Conservation (phyloP, 1,140 invertebrate species). For the Dryas iulia region DNA sequence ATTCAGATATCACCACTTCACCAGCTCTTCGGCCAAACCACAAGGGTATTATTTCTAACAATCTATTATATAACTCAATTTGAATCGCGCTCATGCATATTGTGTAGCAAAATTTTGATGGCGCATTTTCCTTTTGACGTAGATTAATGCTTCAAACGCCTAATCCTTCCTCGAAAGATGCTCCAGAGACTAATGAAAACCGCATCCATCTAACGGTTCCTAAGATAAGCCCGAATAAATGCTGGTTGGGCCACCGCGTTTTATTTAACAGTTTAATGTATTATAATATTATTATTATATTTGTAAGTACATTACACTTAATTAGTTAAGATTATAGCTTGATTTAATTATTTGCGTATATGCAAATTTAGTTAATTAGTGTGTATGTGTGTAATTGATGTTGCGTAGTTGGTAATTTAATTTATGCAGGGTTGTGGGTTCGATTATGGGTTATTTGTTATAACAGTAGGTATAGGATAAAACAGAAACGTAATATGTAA, state of each 20-base stretch:
- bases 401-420: too few species aligned
- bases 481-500: too few species aligned
- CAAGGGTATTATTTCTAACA: neutral
- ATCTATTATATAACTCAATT: slow-evolving; percentile 7
- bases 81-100: slow-evolving; percentile 6
- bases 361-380: too few species aligned
- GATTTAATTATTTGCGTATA: neutral
- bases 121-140: slow-evolving; percentile 15
- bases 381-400: too few species aligned
- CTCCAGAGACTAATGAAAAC: slow-evolving; percentile 28
- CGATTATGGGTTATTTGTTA: too few species aligned
- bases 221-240: slow-evolving; percentile 25
- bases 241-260: neutral
- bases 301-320: neutral
- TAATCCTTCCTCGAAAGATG: slow-evolving; percentile 26
- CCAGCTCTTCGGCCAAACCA: neutral
- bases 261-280: slow-evolving; percentile 3
- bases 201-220: slow-evolving; percentile 21
- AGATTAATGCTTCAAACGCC: slow-evolving; percentile 26
- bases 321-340: neutral
- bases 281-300: neutral
- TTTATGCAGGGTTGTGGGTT: too few species aligned
- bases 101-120: slow-evolving; percentile 6
- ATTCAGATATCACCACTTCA: neutral
- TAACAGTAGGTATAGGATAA: too few species aligned